These are phyloP conservation scores for Leptonema lineaticorne DNA, from an alignment of 1,140 invertebrate genomes.

Conservation along the genomic window DNA sequence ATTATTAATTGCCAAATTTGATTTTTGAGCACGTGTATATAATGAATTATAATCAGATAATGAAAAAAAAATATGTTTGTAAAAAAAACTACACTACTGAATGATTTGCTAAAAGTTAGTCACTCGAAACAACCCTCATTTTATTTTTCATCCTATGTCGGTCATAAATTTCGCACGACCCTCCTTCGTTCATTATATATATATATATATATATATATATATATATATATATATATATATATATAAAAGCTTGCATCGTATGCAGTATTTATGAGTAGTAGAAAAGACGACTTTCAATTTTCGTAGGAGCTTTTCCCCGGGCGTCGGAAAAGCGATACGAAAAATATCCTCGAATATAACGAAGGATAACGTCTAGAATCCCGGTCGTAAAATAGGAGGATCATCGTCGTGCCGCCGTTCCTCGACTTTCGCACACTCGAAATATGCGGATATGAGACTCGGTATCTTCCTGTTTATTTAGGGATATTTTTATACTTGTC, in stretches of 20 bases:
- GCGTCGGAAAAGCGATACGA: neutral
- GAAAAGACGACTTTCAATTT: slow-evolving; percentile 12
- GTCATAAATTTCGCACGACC: slow-evolving; percentile 21
- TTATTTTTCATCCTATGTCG: neutral
- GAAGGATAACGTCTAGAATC: neutral
- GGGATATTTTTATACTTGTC: too few species aligned
- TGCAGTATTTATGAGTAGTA: slow-evolving; percentile 13
- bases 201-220: too few species aligned
- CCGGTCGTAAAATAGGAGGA: slow-evolving; percentile 2
- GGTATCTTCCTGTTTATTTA: too few species aligned
- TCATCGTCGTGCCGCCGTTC: too few species aligned
- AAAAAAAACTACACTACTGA: neutral
- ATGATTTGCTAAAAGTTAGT: slow-evolving; percentile 9
- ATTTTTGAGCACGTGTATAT: too few species aligned
- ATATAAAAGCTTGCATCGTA: too few species aligned
- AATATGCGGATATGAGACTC: too few species aligned
- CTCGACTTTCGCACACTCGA: too few species aligned
- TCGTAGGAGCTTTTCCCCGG: neutral
- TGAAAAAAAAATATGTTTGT: too few species aligned
- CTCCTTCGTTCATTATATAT: neutral
- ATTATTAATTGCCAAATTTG: too few species aligned
- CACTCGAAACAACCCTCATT: neutral
- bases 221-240: too few species aligned
- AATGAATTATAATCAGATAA: too few species aligned
- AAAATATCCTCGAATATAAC: neutral